Base-by-base conservation (phyloP, 2,113 vertebrate genomes). In the Melanostigma gelatinosum region DNA sequence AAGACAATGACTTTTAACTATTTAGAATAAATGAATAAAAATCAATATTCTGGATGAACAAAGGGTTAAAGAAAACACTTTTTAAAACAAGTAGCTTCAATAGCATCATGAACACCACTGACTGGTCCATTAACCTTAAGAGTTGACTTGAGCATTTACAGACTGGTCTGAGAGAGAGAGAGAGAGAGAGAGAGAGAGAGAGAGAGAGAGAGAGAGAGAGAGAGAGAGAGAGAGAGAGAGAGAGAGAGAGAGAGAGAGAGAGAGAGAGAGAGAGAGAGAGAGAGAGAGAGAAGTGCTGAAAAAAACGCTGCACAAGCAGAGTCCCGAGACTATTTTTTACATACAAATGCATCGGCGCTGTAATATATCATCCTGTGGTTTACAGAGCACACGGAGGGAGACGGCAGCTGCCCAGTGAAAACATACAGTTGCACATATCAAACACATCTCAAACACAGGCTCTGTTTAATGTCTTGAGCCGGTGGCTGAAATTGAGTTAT, bases 341-440 rank as follows among this genome's bases (percentile, higher is more conserved):
- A 58, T 68, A 55, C 60, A 69, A 62, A 82, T 46, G 36, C 42
- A 60, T 85, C 77, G 81, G 38, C 44, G 0, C 48, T 44, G 34
- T 48, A 11, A 68, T 83, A 73, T 3, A 88, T 81, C 76, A 89
- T 8, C 18, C 24, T 55, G 73, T 6, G 64, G 76, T 88, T 82
- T 58, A 27, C 58, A 52, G 24, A 66, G 70, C 44, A 22, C 58
- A 79, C 44, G 46, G 75, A 66, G 62, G 67, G 50, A 72, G 72
- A 61, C 50, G 64, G 83, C 88, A 82, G 79, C 83, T 64, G 73
- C 77, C 83, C 80, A 76, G 75, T 40, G 65, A 82, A 90, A 92
- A 88, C 85, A 90, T 32, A 79, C 77, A 86, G 57, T 76, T 68
- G 65, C 62, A 68, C 82, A 83, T 83, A 73, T 86, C 78, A 87